Percentiles rank a stretch among this genome's conserved stretches.
Evolutionary conservation across 2,888 invertebrate genomes (phyloP).

Genomic region (Acheta domesticus): DNA sequence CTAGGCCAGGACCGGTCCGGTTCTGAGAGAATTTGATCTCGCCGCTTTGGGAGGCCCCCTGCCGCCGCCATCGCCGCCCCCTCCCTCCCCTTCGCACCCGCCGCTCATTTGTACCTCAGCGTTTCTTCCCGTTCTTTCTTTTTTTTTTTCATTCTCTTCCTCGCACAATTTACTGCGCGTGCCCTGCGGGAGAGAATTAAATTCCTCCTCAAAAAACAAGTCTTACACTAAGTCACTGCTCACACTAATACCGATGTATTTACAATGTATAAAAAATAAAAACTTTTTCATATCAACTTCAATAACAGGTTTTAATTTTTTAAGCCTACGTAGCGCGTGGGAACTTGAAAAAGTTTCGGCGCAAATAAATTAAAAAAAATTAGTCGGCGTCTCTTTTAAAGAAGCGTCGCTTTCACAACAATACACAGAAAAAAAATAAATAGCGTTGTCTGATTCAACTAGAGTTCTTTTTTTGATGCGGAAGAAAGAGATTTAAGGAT

Average conservation of each 20-base stretch:
- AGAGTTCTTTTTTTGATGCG: too few relatives aligned
- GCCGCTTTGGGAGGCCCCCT: slow-evolving; percentile 9
- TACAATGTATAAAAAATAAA: slow-evolving; percentile 9
- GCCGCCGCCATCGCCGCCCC: background rate
- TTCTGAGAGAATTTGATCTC: slow-evolving; percentile 6
- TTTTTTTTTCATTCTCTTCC: background rate
- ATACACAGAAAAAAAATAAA: background rate
- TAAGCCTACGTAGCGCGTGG: background rate
- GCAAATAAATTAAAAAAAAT: background rate
- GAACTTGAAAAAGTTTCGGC: background rate
- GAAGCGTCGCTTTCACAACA: background rate
- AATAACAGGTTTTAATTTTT: background rate
- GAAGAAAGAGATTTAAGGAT: too few relatives aligned
- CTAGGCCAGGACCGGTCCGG: background rate
- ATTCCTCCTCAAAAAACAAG: background rate
- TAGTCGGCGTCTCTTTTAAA: background rate
- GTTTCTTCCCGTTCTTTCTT: background rate
- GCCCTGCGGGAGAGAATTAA: background rate
- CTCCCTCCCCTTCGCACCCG: background rate
- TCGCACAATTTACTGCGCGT: slow-evolving; percentile 7
- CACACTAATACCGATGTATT: background rate
- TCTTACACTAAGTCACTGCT: background rate
- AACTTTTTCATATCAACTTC: background rate
- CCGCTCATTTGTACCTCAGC: slow-evolving; percentile 18
- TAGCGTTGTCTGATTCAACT: too few relatives aligned